Evolutionary conservation across 2,888 invertebrate genomes (phyloP).

Genomic region (Crioceris asparagi): DNA sequence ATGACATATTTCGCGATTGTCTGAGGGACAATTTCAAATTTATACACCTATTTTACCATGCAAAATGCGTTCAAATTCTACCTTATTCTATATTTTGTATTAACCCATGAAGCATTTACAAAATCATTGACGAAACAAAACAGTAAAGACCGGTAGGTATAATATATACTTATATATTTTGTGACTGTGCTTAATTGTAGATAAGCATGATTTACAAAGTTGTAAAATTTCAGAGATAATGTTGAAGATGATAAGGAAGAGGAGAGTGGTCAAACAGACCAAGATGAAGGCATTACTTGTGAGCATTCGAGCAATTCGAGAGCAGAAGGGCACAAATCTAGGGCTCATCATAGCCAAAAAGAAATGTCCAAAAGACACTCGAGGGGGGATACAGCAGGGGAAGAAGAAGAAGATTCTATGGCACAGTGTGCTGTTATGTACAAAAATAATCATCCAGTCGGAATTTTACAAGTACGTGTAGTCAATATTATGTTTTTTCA

Average conservation of each 20-base stretch:
- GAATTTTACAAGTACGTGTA: constrained; percentile 21
- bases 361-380: not conserved
- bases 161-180: no score
- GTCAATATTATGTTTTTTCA: not conserved
- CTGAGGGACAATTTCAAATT: constrained; percentile 1
- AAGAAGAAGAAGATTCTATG: not conserved
- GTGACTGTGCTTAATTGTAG: no score
- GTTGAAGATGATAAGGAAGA: not conserved
- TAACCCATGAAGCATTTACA: not conserved
- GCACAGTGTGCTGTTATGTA: constrained; percentile 23
- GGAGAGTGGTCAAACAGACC: not conserved
- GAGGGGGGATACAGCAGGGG: not conserved
- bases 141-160: no score
- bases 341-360: not conserved
- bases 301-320: not conserved
- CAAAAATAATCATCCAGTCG: constrained; percentile 24
- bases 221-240: no score
- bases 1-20: no score
- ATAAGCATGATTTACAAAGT: no score
- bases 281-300: not conserved
- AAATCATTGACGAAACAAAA: not conserved
- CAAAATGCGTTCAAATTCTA: constrained; percentile 1
- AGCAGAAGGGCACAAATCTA: not conserved
- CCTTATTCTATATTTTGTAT: not conserved
- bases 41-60: constrained; percentile 1